Evolutionary conservation across 2,797 vertebrate genomes (phyloP).

Genomic region (Poecilia velifera): DNA sequence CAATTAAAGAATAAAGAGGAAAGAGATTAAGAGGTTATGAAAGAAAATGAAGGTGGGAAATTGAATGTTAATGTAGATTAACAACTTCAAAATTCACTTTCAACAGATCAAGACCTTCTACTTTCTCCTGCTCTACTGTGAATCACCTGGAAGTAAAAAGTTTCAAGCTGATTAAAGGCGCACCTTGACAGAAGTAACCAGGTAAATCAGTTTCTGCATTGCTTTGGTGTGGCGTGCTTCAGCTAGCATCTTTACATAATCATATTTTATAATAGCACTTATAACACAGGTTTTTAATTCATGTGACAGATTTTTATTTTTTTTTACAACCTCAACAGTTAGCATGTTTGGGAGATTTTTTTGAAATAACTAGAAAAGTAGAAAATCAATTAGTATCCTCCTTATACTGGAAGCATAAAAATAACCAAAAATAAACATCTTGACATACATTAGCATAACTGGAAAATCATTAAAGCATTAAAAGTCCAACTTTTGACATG

Average conservation of each 20-base stretch:
- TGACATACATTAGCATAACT: neutral
- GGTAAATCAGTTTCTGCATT: neutral
- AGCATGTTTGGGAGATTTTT: too few relatives aligned
- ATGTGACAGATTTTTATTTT: neutral
- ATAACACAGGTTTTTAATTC: neutral
- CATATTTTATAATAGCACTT: neutral
- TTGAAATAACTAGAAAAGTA: neutral
- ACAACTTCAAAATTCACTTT: too few relatives aligned
- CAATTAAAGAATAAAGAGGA: neutral
- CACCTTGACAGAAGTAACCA: too few relatives aligned
- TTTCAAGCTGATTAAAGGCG: too few relatives aligned
- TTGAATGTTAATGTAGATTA: too few relatives aligned
- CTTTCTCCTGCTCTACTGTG: too few relatives aligned
- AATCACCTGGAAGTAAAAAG: too few relatives aligned
- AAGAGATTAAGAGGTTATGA: neutral
- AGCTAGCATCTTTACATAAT: neutral
- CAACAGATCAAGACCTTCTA: too few relatives aligned
- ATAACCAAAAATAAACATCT: neutral
- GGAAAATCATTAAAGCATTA: neutral
- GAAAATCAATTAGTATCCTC: neutral
- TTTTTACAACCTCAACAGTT: neutral
- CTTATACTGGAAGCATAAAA: neutral
- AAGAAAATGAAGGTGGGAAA: neutral
- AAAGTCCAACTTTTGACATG: neutral
- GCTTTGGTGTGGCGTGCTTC: neutral